Evolutionary conservation across 2,797 vertebrate species (phyloP).

Genomic region (Helostoma temminkii): DNA sequence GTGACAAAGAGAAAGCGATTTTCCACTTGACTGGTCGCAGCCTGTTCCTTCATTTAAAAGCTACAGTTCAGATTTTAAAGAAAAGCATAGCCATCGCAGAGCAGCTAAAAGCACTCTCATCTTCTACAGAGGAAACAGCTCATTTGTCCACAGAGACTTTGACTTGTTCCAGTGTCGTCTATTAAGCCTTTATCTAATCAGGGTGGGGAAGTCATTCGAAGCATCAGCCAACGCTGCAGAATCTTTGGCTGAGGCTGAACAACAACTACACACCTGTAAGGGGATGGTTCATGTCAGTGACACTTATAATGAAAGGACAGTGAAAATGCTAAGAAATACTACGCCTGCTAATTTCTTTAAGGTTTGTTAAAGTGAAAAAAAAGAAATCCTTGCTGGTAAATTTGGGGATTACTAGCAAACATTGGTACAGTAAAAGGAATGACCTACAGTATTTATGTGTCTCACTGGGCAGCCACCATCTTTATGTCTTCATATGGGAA

Average conservation of each 20-base stretch:
- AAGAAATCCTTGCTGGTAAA: not conserved
- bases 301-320: not conserved
- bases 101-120: conserved; percentile 40
- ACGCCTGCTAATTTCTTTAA: not conserved
- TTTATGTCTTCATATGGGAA: conserved; percentile 34
- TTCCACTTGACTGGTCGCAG: conserved; percentile 70
- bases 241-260: conserved; percentile 32
- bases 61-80: conserved; percentile 38
- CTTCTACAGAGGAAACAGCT: conserved; percentile 36
- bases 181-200: conserved; percentile 32
- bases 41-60: conserved; percentile 62
- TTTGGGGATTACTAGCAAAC: not conserved
- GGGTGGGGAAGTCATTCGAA: conserved; percentile 5
- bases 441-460: conserved; percentile 4
- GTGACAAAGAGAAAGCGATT: conserved; percentile 72
- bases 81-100: conserved; percentile 26
- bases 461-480: not conserved
- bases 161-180: conserved; percentile 32
- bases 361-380: conserved; percentile 11
- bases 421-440: not conserved
- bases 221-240: conserved; percentile 13
- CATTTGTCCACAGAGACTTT: conserved; percentile 47
- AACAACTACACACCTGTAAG: conserved; percentile 6
- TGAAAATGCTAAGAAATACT: not conserved
- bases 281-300: conserved; percentile 15